Conservation (phyloP, 1,140 invertebrate genomes). For the Halictus rubicundus region DNA sequence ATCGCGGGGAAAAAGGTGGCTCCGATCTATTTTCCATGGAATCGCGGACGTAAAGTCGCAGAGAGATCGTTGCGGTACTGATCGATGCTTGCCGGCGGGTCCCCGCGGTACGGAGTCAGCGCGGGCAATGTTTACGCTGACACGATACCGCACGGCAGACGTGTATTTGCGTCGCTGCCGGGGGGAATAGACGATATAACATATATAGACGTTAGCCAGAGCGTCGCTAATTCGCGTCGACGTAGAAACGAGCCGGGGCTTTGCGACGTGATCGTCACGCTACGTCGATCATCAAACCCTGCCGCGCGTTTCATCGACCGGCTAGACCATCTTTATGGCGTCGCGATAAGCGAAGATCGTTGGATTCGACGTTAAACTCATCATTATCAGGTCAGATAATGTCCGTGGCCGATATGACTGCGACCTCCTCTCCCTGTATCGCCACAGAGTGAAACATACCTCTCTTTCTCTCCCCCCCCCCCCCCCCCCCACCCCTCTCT, state of each 20-base stretch:
- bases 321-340: conserved; percentile 43
- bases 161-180: conserved; percentile 39
- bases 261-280: conserved; percentile 40
- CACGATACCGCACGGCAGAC: conserved; percentile 32
- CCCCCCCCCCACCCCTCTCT: too few relatives aligned
- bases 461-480: too few relatives aligned
- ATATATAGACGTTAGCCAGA: conserved; percentile 42
- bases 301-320: conserved; percentile 28
- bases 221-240: conserved; percentile 51
- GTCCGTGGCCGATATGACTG: background rate
- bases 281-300: conserved; percentile 44
- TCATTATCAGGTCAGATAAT: conserved; percentile 50
- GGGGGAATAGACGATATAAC: conserved; percentile 24
- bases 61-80: conserved; percentile 8
- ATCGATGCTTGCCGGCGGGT: conserved; percentile 15
- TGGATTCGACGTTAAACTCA: conserved; percentile 47
- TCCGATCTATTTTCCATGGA: background rate
- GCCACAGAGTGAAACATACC: conserved; percentile 27
- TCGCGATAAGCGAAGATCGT: conserved; percentile 43
- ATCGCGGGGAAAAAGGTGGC: background rate
- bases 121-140: conserved; percentile 39
- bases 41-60: background rate
- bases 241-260: background rate
- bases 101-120: conserved; percentile 29
- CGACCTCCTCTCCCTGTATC: conserved; percentile 13